A percentile compares a stretch with the other conserved stretches of the same genome.
phyloP scores from a whole-genome alignment of 2,888 invertebrate species.

The Tetramorium bicarinatum region DNA sequence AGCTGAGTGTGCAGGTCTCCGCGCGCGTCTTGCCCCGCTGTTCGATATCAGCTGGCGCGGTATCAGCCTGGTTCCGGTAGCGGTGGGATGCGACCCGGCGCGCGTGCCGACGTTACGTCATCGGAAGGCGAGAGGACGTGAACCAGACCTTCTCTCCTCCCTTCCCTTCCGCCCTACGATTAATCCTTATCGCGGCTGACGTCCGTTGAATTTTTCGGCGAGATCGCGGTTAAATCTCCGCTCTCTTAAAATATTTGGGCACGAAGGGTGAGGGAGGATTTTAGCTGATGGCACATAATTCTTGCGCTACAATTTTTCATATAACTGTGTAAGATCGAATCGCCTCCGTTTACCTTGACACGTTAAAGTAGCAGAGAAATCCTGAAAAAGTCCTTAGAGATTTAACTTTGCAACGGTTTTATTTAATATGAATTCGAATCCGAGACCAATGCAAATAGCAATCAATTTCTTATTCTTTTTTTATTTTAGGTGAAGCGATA shows the following conservation, averaged over 20 bases:
- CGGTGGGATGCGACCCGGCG: slow-evolving; percentile 57
- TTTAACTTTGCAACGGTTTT: neutral
- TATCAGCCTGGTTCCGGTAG: slow-evolving; percentile 55
- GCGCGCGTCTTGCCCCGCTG: slow-evolving; percentile 69
- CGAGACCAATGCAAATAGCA: neutral
- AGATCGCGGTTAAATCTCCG: neutral
- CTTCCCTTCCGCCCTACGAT: neutral
- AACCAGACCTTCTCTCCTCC: neutral
- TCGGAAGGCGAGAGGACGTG: neutral
- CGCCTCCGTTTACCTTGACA: neutral
- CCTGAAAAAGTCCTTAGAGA: neutral
- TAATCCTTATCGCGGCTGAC: neutral
- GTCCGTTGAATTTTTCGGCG: neutral
- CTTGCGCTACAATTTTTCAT: neutral
- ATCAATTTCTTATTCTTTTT: slow-evolving; percentile 10
- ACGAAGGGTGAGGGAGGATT: neutral
- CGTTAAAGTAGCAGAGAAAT: neutral
- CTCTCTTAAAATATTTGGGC: neutral
- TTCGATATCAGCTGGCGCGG: slow-evolving; percentile 76
- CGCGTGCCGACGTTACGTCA: slow-evolving; percentile 13
- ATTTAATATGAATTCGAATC: neutral
- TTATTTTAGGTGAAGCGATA: slow-evolving; percentile 88
- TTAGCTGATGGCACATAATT: neutral
- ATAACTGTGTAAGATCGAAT: neutral
- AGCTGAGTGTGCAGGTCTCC: slow-evolving; percentile 66